phyloP scores from a whole-genome alignment of 2,797 vertebrate species.

The Carduelis carduelis region DNA sequence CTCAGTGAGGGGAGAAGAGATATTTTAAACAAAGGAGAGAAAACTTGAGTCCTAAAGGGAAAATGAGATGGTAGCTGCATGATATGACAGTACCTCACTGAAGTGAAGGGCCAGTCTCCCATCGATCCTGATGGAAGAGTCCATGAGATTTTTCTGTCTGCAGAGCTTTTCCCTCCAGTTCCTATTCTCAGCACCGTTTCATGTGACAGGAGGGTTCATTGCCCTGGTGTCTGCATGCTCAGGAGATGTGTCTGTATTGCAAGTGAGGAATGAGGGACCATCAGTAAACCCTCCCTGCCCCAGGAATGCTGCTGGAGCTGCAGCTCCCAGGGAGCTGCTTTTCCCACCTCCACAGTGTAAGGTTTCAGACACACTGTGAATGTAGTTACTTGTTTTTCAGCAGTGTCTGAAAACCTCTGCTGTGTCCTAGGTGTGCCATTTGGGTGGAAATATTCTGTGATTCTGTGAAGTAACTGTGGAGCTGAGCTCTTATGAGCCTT shows the following conservation, averaged over 20 bases:
- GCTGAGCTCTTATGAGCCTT: not conserved
- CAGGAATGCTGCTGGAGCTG: rapidly evolving
- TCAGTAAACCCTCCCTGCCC: not conserved
- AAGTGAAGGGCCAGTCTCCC: not conserved
- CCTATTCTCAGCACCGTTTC: not conserved
- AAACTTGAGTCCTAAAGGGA: not conserved
- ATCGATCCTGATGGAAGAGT: not conserved
- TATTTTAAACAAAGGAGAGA: not conserved
- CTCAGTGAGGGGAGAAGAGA: not conserved
- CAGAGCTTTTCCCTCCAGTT: not conserved
- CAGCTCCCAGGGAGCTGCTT: not conserved
- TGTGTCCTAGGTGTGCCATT: not conserved
- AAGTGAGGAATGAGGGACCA: not conserved
- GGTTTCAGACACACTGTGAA: not conserved
- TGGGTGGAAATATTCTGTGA: not conserved
- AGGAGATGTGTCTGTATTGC: not conserved
- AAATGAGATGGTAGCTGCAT: not conserved
- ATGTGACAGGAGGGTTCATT: not conserved
- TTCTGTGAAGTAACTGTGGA: not conserved
- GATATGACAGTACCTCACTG: not conserved
- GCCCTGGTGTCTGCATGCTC: not conserved
- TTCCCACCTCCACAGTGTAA: not conserved
- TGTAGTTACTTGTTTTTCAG: not conserved
- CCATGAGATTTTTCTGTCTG: not conserved
- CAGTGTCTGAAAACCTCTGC: not conserved